These are phyloP conservation scores for Bilobella aurantiaca DNA, from an alignment of 1,140 invertebrate genomes.

Conservation along the genomic window DNA sequence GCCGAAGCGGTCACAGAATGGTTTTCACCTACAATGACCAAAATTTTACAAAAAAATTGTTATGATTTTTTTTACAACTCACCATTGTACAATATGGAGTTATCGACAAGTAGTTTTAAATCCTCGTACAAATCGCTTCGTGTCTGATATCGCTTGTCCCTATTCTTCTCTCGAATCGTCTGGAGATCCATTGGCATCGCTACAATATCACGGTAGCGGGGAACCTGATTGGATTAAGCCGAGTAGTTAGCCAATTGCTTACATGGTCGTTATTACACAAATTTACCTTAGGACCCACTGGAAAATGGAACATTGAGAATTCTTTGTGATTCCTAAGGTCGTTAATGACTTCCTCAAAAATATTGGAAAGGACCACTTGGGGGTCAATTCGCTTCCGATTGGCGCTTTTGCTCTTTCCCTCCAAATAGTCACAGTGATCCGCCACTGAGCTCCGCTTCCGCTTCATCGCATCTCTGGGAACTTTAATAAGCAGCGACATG, in stretches of 20 bases:
- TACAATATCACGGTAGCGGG: conserved; percentile 88
- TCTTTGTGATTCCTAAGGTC: conserved; percentile 87
- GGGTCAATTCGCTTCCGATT: conserved; percentile 94
- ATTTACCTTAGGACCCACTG: conserved; percentile 79
- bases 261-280: not conserved
- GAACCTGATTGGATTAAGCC: conserved; percentile 47
- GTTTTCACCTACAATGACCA: conserved; percentile 49
- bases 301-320: conserved; percentile 82
- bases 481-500: conserved; percentile 67
- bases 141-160: conserved; percentile 85
- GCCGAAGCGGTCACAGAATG: conserved; percentile 77
- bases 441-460: conserved; percentile 39
- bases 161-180: conserved; percentile 83
- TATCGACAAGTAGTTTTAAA: conserved; percentile 91
- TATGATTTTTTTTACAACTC: conserved; percentile 21
- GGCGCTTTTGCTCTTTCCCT: conserved; percentile 71
- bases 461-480: conserved; percentile 65
- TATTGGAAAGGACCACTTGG: conserved; percentile 82
- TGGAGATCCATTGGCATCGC: conserved; percentile 93
- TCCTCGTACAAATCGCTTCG: conserved; percentile 89
- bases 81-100: conserved; percentile 88
- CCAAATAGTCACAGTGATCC: conserved; percentile 79
- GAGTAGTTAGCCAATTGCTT: not conserved
- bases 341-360: conserved; percentile 85
- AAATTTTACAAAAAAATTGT: conserved; percentile 9